Percentiles rank a stretch among this genome's conserved stretches.
Conservation (phyloP, 2,888 invertebrate genomes). For the Frankliniella intonsa region DNA sequence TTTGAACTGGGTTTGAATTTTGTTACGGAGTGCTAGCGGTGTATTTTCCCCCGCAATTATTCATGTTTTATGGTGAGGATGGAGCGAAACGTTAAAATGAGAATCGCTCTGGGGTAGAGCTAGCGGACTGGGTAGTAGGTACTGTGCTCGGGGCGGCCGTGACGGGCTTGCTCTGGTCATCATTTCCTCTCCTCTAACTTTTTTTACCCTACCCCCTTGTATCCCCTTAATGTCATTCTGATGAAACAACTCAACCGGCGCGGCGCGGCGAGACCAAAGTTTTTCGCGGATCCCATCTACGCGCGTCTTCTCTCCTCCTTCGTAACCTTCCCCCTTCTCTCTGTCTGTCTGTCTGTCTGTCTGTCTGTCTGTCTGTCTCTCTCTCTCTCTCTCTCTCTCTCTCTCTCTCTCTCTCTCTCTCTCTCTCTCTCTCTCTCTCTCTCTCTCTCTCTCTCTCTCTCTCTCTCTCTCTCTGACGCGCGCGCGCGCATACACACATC, state of each 20-base stretch:
- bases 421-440: background rate
- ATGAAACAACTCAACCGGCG: conserved; percentile 18
- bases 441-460: background rate
- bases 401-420: conserved; percentile 10
- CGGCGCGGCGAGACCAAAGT: background rate
- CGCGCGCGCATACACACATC: background rate
- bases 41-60: too few relatives aligned
- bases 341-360: background rate
- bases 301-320: background rate
- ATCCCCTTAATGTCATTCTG: conserved; percentile 26
- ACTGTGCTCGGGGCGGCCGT: background rate
- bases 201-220: background rate
- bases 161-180: background rate
- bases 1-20: too few relatives aligned
- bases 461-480: background rate
- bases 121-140: too few relatives aligned
- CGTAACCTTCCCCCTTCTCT: background rate
- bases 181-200: background rate
- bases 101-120: too few relatives aligned
- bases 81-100: too few relatives aligned
- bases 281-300: background rate
- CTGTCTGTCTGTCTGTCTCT: background rate
- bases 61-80: too few relatives aligned
- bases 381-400: conserved; percentile 10
- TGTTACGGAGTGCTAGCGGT: too few relatives aligned